Evolutionary conservation across 2,888 invertebrate genomes (phyloP).

Genomic region (Meganola albula): DNA sequence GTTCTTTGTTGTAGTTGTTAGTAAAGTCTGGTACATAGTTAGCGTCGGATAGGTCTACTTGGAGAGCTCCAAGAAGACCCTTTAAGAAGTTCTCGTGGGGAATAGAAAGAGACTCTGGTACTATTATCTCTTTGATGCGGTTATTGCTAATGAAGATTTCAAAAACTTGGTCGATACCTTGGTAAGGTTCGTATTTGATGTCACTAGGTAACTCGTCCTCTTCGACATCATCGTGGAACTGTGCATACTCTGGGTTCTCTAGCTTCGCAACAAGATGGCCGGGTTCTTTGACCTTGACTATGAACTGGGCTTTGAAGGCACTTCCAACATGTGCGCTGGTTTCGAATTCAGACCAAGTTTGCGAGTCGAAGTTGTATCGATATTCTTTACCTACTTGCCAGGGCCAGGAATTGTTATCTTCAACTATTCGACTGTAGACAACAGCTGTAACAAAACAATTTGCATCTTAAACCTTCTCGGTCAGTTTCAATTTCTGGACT

Average conservation of each 20-base stretch:
- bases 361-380: conserved; percentile 73
- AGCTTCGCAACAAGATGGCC: conserved; percentile 67
- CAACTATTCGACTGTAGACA: conserved; percentile 33
- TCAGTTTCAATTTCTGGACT: no score
- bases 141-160: conserved; percentile 79
- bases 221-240: conserved; percentile 68
- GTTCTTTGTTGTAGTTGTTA: conserved; percentile 60
- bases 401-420: conserved; percentile 42
- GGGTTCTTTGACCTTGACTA: conserved; percentile 68
- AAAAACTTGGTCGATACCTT: conserved; percentile 77
- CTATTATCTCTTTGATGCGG: conserved; percentile 74
- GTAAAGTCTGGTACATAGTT: conserved; percentile 66
- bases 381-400: conserved; percentile 80
- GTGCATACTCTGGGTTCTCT: conserved; percentile 69
- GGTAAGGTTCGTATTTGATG: conserved; percentile 71
- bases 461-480: background rate
- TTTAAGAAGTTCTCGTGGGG: conserved; percentile 83
- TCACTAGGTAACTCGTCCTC: conserved; percentile 53
- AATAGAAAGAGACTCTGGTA: conserved; percentile 72
- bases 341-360: conserved; percentile 77
- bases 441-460: conserved; percentile 38
- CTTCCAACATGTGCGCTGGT: conserved; percentile 67
- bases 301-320: conserved; percentile 71
- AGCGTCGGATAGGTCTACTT: conserved; percentile 80
- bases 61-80: conserved; percentile 81